Evolutionary conservation across 2,797 vertebrate genomes (phyloP).

Genomic region (Numenius phaeopus): DNA sequence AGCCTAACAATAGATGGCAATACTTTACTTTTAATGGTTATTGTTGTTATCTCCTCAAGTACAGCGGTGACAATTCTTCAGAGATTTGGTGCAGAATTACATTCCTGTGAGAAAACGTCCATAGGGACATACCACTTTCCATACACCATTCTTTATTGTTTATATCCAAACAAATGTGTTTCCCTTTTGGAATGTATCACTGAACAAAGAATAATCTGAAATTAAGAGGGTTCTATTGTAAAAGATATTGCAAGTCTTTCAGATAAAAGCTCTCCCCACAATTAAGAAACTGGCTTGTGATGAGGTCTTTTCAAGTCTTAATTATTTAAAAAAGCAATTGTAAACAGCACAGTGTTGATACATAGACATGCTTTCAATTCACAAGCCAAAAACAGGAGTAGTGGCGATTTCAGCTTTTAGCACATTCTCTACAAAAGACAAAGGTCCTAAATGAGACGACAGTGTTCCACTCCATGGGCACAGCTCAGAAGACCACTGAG

Average conservation of each 20-base stretch:
- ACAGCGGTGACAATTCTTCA: slow-evolving; percentile 41
- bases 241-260: slow-evolving; percentile 8
- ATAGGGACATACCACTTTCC: slow-evolving; percentile 48
- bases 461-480: neutral
- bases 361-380: neutral
- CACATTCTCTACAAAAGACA: neutral
- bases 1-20: slow-evolving; percentile 63
- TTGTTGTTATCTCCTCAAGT: slow-evolving; percentile 54
- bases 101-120: slow-evolving; percentile 72
- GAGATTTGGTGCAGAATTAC: slow-evolving; percentile 41
- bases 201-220: slow-evolving; percentile 49
- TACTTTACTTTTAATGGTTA: slow-evolving; percentile 28
- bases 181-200: slow-evolving; percentile 50
- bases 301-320: slow-evolving; percentile 1
- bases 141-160: slow-evolving; percentile 70
- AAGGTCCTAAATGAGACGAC: neutral
- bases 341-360: neutral
- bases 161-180: slow-evolving; percentile 63
- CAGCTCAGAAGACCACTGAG: neutral
- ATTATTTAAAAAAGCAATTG: neutral
- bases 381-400: neutral
- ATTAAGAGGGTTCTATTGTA: slow-evolving; percentile 15
- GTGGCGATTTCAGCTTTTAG: neutral
- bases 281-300: neutral
- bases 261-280: neutral